phyloP scores from a whole-genome alignment of 1,140 invertebrate species.

The Rhynchophorus ferrugineus region DNA sequence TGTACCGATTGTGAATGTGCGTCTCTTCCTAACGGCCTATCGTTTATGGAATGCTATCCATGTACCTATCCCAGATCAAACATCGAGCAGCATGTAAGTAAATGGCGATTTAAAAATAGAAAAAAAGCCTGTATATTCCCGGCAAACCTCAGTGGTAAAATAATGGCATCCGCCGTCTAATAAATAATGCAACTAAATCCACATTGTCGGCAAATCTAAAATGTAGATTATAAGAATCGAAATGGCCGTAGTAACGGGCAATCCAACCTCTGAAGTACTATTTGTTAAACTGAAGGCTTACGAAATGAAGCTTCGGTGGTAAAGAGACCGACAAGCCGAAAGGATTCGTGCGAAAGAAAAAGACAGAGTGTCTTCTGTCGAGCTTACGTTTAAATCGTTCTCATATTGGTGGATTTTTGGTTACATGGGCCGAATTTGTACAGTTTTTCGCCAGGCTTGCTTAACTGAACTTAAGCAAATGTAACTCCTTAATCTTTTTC shows the following conservation, averaged over 20 bases:
- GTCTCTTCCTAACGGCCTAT: slow-evolving; percentile 54
- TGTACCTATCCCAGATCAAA: slow-evolving; percentile 48
- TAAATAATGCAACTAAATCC: neutral
- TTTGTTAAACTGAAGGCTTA: neutral
- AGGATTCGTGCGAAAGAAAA: neutral
- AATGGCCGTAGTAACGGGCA: neutral
- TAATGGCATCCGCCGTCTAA: slow-evolving; percentile 1
- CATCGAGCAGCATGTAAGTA: slow-evolving; percentile 43
- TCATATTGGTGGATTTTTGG: neutral
- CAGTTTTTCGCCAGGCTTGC: neutral
- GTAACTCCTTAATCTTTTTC: too few relatives aligned
- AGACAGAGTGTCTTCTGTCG: neutral
- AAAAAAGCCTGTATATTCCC: neutral
- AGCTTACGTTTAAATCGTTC: neutral
- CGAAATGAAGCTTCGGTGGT: neutral
- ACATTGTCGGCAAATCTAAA: neutral
- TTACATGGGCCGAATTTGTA: neutral
- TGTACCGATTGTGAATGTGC: slow-evolving; percentile 72
- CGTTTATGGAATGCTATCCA: slow-evolving; percentile 55
- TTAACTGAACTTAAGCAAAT: too few relatives aligned
- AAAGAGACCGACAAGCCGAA: neutral
- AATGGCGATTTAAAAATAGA: slow-evolving; percentile 44
- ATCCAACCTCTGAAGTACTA: slow-evolving; percentile 1
- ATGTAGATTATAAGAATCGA: neutral
- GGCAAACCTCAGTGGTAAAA: neutral